Evolutionary conservation across 2,888 invertebrate genomes (phyloP).

Genomic region (Syrista parreyssii): DNA sequence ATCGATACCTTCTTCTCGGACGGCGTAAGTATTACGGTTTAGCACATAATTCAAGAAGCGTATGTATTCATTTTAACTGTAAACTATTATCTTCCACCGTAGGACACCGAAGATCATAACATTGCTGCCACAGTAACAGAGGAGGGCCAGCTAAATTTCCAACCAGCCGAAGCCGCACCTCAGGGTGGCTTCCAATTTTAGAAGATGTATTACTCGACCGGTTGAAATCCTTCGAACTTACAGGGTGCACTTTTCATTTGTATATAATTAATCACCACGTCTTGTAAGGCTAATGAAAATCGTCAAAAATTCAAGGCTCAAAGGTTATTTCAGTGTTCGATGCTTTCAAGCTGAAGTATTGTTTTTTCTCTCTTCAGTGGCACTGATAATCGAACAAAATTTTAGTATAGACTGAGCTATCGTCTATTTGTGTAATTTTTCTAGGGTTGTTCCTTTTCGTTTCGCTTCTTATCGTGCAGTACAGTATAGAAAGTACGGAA

Average conservation of each 20-base stretch:
- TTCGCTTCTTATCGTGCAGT: neutral
- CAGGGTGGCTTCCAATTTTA: constrained; percentile 52
- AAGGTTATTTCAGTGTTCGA: neutral
- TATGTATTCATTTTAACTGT: neutral
- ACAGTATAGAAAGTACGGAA: neutral
- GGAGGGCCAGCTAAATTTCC: constrained; percentile 52
- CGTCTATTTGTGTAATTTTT: neutral
- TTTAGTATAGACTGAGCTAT: neutral
- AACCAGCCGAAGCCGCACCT: constrained; percentile 40
- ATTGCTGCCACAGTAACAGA: constrained; percentile 36
- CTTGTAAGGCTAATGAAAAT: neutral
- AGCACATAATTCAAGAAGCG: too few relatives aligned
- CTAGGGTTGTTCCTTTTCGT: neutral
- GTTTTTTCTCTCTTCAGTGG: neutral
- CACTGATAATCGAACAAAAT: neutral
- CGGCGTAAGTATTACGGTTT: constrained; percentile 57
- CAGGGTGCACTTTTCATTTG: constrained; percentile 10
- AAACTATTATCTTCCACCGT: constrained; percentile 13
- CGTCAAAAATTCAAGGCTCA: neutral
- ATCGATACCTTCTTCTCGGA: constrained; percentile 83
- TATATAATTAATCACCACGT: constrained; percentile 12
- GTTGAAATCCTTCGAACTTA: constrained; percentile 4
- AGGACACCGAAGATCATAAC: constrained; percentile 45
- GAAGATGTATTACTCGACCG: constrained; percentile 3
- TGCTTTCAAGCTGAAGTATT: neutral